Evolutionary conservation across 2,888 invertebrate species (phyloP).

Genomic region (Drosophila antonietae): DNA sequence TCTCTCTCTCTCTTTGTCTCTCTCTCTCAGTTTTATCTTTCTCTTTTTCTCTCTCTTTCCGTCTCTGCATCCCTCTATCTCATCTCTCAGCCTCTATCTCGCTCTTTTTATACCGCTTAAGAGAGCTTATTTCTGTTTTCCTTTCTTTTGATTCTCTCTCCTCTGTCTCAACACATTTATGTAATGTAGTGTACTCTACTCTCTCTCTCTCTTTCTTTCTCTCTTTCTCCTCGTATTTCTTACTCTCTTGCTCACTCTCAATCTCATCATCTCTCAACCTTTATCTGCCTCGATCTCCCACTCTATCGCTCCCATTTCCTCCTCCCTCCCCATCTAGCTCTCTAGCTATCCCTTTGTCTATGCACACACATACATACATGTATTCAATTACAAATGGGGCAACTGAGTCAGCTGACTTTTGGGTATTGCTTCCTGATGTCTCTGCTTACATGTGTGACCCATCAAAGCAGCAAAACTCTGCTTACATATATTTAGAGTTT

Average conservation of each 20-base stretch:
- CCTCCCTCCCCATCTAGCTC: neutral
- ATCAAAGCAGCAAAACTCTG: conserved; percentile 32
- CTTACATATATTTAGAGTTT: conserved; percentile 27
- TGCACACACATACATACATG: too few relatives aligned
- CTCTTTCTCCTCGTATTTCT: too few relatives aligned
- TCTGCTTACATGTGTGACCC: neutral
- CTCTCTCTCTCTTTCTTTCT: neutral
- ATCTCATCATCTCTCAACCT: neutral
- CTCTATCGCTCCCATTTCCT: neutral
- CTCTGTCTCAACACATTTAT: too few relatives aligned
- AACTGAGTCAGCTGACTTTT: conserved; percentile 12
- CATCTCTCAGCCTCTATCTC: neutral
- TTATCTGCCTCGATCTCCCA: neutral
- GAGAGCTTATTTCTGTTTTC: too few relatives aligned
- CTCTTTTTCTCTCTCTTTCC: neutral
- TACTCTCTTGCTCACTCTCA: too few relatives aligned
- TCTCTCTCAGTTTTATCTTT: neutral
- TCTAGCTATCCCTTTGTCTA: neutral
- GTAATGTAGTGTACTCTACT: too few relatives aligned
- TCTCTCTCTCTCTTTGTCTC: neutral
- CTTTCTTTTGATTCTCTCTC: too few relatives aligned
- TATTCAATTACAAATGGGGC: conserved; percentile 1
- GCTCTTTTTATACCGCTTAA: neutral
- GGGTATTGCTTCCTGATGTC: neutral
- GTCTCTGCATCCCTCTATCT: too few relatives aligned